Evolutionary conservation across 2,797 vertebrate genomes (phyloP).

Genomic region (Stomatorhinus walkeri): DNA sequence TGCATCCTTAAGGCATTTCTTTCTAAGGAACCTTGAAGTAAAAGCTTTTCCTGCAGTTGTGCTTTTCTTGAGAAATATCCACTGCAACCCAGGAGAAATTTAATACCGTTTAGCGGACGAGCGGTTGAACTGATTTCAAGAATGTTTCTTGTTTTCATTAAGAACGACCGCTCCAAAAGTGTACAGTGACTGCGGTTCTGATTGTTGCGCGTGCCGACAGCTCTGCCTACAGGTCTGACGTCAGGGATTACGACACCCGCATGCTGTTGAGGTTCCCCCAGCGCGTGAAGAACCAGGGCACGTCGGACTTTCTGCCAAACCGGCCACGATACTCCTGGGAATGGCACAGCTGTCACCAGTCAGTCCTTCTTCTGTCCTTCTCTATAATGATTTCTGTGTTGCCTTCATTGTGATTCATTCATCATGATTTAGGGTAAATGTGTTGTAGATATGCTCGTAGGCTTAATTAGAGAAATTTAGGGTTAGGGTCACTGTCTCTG

Average conservation of each 20-base stretch:
- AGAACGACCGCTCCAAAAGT: neutral
- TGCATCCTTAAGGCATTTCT: neutral
- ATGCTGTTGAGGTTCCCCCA: conserved; percentile 94
- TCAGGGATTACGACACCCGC: conserved; percentile 87
- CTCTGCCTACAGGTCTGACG: conserved; percentile 70
- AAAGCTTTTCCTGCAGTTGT: neutral
- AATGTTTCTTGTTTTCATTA: conserved; percentile 27
- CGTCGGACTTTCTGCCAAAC: conserved; percentile 89
- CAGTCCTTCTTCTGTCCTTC: conserved; percentile 52
- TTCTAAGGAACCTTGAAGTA: neutral
- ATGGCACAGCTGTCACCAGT: conserved; percentile 99
- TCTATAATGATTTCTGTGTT: neutral
- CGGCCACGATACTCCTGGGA: conserved; percentile 95
- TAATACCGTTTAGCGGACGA: neutral
- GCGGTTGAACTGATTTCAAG: neutral
- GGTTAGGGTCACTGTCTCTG: neutral
- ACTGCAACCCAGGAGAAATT: neutral
- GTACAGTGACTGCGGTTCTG: neutral
- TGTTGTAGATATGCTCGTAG: neutral
- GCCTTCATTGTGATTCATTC: neutral
- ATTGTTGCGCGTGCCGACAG: conserved; percentile 46
- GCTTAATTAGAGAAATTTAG: neutral
- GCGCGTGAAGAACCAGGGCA: conserved; percentile 95
- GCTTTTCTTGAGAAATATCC: neutral
- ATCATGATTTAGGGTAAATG: neutral